Conservation (phyloP, 2,113 vertebrate species). For the Syngnathus floridae region DNA sequence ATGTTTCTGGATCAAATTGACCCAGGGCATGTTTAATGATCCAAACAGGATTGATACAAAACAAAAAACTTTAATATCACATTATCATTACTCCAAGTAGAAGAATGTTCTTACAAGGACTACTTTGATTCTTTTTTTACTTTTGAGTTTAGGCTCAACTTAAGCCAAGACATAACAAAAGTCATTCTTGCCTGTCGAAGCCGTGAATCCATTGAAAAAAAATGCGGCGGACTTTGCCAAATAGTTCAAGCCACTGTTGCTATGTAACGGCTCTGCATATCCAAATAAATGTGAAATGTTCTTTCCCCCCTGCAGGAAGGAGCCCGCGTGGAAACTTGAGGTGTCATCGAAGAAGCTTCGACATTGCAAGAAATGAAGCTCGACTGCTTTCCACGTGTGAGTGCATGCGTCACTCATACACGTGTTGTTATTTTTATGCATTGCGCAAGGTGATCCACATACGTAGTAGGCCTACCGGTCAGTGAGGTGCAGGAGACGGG, state of each 20-base stretch:
- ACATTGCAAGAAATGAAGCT: background rate
- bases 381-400: background rate
- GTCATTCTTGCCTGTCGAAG: background rate
- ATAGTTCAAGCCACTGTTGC: background rate
- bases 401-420: background rate
- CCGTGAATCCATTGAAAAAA: background rate
- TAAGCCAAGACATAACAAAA: constrained; percentile 1
- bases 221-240: background rate
- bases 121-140: background rate
- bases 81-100: background rate
- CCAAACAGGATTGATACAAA: background rate
- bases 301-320: background rate
- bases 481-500: constrained; percentile 73
- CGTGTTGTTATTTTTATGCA: background rate
- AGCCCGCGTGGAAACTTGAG: background rate
- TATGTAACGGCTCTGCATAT: background rate
- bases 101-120: background rate
- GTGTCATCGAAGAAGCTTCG: background rate
- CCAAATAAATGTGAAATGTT: background rate
- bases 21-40: background rate
- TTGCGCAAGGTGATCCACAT: background rate
- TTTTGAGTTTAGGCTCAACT: background rate
- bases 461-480: constrained; percentile 31
- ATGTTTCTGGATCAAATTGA: background rate
- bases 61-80: background rate